Evolutionary conservation across 2,113 vertebrate genomes (phyloP).

Genomic region (Vanacampus margaritifer): DNA sequence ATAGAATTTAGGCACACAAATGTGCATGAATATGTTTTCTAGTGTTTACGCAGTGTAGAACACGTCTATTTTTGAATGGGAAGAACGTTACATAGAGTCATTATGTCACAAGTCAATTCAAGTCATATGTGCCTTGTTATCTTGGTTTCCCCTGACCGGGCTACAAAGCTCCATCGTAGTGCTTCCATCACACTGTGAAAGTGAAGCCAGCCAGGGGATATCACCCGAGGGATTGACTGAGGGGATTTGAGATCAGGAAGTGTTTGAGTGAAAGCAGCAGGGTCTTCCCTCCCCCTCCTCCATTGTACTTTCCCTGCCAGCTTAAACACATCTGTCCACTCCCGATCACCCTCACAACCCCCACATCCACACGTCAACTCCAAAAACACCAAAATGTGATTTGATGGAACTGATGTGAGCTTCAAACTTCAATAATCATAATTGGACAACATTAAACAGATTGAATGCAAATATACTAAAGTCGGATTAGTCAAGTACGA

Average conservation of each 20-base stretch:
- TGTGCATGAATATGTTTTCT: constrained; percentile 3
- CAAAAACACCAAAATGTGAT: background rate
- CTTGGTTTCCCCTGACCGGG: constrained; percentile 17
- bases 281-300: constrained; percentile 37
- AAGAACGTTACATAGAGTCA: constrained; percentile 40
- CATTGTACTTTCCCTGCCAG: constrained; percentile 52
- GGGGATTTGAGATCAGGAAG: constrained; percentile 59
- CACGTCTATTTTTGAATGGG: constrained; percentile 12
- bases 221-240: constrained; percentile 46
- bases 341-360: constrained; percentile 30
- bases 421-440: background rate
- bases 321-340: constrained; percentile 66
- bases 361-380: constrained; percentile 19
- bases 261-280: constrained; percentile 53
- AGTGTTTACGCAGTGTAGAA: constrained; percentile 25
- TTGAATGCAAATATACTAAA: background rate
- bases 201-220: constrained; percentile 39
- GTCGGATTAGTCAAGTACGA: constrained; percentile 6
- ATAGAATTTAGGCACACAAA: constrained; percentile 34
- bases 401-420: background rate
- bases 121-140: constrained; percentile 43
- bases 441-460: constrained; percentile 8
- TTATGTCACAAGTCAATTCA: constrained; percentile 50
- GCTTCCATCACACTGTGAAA: constrained; percentile 40
- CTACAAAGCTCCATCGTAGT: constrained; percentile 32